These are phyloP conservation scores for Nymphalis c-album DNA, from an alignment of 2,888 invertebrate genomes.

Conservation along the genomic window DNA sequence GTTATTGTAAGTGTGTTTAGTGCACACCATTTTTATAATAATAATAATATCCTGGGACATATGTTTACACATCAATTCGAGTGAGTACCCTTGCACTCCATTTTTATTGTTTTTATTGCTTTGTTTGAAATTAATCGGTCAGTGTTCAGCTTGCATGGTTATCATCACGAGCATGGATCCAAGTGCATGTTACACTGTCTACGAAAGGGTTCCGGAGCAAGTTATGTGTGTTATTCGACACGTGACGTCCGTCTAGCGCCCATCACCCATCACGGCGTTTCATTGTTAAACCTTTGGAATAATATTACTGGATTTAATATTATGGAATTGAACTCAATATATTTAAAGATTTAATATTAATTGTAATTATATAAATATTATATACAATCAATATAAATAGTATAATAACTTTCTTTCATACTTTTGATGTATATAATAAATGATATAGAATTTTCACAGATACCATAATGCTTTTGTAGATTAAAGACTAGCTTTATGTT, in stretches of 20 bases:
- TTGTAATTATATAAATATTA: too few relatives aligned
- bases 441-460: conserved; percentile 10
- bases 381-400: too few relatives aligned
- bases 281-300: conserved; percentile 5
- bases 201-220: conserved; percentile 26
- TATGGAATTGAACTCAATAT: conserved; percentile 9
- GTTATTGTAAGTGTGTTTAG: too few relatives aligned
- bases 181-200: conserved; percentile 56
- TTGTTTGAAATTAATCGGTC: conserved; percentile 54
- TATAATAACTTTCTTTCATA: too few relatives aligned
- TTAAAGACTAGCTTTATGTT: not conserved
- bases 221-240: conserved; percentile 24
- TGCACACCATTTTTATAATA: too few relatives aligned
- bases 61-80: too few relatives aligned
- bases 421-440: not conserved
- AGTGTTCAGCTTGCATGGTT: conserved; percentile 58
- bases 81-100: too few relatives aligned
- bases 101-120: conserved; percentile 18
- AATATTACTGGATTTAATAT: conserved; percentile 2
- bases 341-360: too few relatives aligned
- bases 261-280: conserved; percentile 20
- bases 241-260: conserved; percentile 30
- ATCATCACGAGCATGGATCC: conserved; percentile 56
- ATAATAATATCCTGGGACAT: too few relatives aligned
- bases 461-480: conserved; percentile 32